Conservation (phyloP, 2,888 invertebrate genomes). For the Meiosimyza decipiens region DNA sequence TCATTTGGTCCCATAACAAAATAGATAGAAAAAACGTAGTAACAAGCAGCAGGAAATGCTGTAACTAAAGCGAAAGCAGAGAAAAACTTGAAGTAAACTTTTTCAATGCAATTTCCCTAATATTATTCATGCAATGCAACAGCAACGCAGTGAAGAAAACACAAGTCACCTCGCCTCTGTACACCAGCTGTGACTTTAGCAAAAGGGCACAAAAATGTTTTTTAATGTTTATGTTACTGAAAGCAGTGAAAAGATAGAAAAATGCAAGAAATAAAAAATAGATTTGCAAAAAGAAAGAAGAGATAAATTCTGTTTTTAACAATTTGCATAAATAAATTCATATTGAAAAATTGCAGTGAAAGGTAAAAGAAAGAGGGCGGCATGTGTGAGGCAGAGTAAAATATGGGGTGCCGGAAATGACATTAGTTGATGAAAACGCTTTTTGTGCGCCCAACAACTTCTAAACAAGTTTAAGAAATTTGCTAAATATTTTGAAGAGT, state of each 20-base stretch:
- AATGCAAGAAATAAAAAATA: not conserved
- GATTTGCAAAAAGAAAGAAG: constrained; percentile 2
- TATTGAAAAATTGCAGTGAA: constrained; percentile 8
- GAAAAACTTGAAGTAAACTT: constrained; percentile 4
- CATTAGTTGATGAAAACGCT: too few relatives aligned
- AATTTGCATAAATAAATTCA: constrained; percentile 34
- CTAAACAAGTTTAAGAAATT: too few relatives aligned
- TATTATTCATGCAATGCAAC: constrained; percentile 34
- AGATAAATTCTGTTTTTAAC: constrained; percentile 29
- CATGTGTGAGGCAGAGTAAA: too few relatives aligned
- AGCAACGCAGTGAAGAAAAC: too few relatives aligned
- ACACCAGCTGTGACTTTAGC: not conserved
- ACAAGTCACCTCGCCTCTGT: not conserved
- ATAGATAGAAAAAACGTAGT: not conserved
- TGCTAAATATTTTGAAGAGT: too few relatives aligned
- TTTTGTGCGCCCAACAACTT: too few relatives aligned
- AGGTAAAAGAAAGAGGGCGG: too few relatives aligned
- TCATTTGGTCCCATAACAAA: too few relatives aligned
- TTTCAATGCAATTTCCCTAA: constrained; percentile 36
- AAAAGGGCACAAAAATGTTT: constrained; percentile 14
- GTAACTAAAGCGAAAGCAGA: not conserved
- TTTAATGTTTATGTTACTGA: constrained; percentile 23
- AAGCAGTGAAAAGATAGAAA: not conserved
- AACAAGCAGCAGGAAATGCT: constrained; percentile 13
- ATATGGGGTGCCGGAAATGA: too few relatives aligned